Evolutionary conservation across 2,888 invertebrate species (phyloP).

Genomic region (Crioceris asparagi): DNA sequence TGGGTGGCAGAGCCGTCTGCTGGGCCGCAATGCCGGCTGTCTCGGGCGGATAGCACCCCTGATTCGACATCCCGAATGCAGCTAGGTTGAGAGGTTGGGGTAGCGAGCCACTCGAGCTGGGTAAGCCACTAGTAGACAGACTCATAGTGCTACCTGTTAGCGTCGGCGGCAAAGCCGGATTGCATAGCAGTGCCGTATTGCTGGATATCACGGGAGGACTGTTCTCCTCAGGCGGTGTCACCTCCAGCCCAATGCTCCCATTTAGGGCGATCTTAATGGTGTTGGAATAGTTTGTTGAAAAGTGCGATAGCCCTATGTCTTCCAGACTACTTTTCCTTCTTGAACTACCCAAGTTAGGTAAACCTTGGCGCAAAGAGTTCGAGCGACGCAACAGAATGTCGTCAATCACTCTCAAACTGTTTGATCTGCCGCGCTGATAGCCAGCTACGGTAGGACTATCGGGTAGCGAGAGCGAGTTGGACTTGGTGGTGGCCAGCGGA

Average conservation of each 20-base stretch:
- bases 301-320: conserved; percentile 75
- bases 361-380: conserved; percentile 73
- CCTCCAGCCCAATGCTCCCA: conserved; percentile 74
- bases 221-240: conserved; percentile 47
- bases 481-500: conserved; percentile 71
- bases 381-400: conserved; percentile 74
- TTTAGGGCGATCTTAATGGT: conserved; percentile 79
- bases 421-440: conserved; percentile 65
- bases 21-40: conserved; percentile 21
- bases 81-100: conserved; percentile 29
- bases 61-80: conserved; percentile 19
- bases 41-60: conserved; percentile 34
- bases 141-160: conserved; percentile 31
- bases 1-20: conserved; percentile 36
- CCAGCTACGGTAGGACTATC: conserved; percentile 79
- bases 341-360: conserved; percentile 51
- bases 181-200: conserved; percentile 46
- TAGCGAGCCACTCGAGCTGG: conserved; percentile 24
- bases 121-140: conserved; percentile 29
- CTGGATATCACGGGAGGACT: conserved; percentile 43
- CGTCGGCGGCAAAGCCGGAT: conserved; percentile 31
- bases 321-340: conserved; percentile 74
- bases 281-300: conserved; percentile 61
- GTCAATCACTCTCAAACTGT: conserved; percentile 77
- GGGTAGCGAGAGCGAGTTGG: conserved; percentile 79